Conservation (phyloP, 2,797 vertebrate genomes). For the Pseudochromis fuscus region DNA sequence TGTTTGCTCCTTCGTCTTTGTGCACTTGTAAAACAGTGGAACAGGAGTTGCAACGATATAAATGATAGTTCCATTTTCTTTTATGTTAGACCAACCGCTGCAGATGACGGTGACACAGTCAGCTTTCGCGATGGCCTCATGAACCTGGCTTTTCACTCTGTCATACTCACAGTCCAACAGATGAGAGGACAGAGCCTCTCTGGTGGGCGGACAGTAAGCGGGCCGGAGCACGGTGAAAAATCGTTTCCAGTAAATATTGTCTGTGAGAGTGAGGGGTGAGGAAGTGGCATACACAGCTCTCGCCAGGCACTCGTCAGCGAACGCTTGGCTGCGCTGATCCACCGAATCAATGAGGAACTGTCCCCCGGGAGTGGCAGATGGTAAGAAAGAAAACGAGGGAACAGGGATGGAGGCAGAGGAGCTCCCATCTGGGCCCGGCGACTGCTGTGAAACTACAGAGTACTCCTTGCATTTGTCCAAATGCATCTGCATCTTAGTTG, state of each 20-base stretch:
- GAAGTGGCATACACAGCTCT: constrained; percentile 63
- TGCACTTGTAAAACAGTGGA: constrained; percentile 62
- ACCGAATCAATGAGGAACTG: constrained; percentile 70
- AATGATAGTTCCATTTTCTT: constrained; percentile 34
- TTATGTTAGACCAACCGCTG: constrained; percentile 35
- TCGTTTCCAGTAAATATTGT: constrained; percentile 66
- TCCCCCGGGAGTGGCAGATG: constrained; percentile 53
- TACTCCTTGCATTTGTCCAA: constrained; percentile 70
- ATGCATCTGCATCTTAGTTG: constrained; percentile 73
- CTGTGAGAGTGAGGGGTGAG: constrained; percentile 60
- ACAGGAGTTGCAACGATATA: constrained; percentile 53
- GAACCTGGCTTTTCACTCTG: constrained; percentile 57
- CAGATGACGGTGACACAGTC: constrained; percentile 56
- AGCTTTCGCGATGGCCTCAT: constrained; percentile 55
- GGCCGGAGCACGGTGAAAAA: constrained; percentile 63
- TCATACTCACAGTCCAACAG: constrained; percentile 62
- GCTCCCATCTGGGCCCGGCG: constrained; percentile 55
- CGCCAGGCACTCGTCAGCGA: constrained; percentile 63
- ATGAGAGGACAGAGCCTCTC: constrained; percentile 59
- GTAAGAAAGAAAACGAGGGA: constrained; percentile 61
- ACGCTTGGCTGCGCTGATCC: constrained; percentile 66
- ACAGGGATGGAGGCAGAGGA: constrained; percentile 68
- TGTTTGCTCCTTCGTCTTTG: constrained; percentile 33
- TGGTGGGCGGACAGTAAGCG: constrained; percentile 67
- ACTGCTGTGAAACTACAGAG: constrained; percentile 54